Evolutionary conservation across 2,797 vertebrate species (phyloP).

Genomic region (Netta rufina): DNA sequence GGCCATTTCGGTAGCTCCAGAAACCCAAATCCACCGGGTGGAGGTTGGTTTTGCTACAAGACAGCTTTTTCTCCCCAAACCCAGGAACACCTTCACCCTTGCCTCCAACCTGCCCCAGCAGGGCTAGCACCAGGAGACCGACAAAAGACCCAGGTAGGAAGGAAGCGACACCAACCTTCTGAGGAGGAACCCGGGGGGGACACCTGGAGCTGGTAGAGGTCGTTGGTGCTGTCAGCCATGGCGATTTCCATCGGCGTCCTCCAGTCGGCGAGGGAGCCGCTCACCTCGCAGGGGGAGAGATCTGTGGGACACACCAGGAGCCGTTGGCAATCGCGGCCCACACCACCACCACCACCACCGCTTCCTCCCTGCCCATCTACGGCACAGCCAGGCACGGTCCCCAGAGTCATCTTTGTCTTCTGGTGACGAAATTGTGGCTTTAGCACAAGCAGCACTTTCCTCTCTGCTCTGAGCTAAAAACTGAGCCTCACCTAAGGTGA

Average conservation of each 20-base stretch:
- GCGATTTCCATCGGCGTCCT: conserved; percentile 72
- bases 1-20: not conserved
- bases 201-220: conserved; percentile 84
- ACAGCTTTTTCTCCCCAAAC: not conserved
- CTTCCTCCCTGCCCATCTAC: not conserved
- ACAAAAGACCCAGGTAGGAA: not conserved
- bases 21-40: not conserved
- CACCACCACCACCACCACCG: not conserved
- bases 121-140: not conserved
- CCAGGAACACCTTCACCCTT: not conserved
- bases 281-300: conserved; percentile 60
- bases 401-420: not conserved
- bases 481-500: conserved; percentile 61
- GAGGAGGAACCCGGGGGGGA: conserved; percentile 85
- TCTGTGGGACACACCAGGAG: conserved; percentile 49
- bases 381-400: not conserved
- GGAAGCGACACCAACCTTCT: conserved; percentile 65
- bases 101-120: not conserved
- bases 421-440: not conserved
- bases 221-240: conserved; percentile 76
- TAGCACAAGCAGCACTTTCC: accelerated
- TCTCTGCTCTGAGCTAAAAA: not conserved
- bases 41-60: not conserved
- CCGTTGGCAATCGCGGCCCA: not conserved
- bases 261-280: conserved; percentile 74